Conservation (phyloP, 2,888 invertebrate species). For the Drosophila dives region DNA sequence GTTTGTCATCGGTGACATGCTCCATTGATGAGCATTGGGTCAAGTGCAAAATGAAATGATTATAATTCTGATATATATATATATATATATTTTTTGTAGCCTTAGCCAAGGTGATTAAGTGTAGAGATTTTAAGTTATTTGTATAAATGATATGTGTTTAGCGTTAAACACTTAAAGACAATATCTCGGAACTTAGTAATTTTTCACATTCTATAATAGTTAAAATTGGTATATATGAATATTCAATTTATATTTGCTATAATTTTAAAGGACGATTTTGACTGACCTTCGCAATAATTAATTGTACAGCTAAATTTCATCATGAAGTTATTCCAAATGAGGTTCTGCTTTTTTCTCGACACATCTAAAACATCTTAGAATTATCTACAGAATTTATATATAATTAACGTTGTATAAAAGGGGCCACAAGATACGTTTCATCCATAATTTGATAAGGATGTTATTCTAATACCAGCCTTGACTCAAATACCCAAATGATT, state of each 20-base stretch:
- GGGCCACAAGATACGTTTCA: not conserved
- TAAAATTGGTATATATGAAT: not conserved
- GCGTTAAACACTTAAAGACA: not conserved
- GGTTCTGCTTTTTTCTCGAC: not conserved
- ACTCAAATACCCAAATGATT: not conserved
- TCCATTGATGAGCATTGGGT: constrained; percentile 48
- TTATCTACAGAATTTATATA: not conserved
- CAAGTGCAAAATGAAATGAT: constrained; percentile 45
- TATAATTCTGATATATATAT: constrained; percentile 16
- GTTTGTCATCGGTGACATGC: constrained; percentile 30
- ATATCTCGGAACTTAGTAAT: not conserved
- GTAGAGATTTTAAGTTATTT: not conserved
- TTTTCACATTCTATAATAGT: not conserved
- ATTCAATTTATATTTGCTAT: not conserved
- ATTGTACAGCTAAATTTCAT: not conserved
- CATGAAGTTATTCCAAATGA: not conserved
- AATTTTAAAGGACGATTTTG: not conserved
- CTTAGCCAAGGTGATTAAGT: not conserved
- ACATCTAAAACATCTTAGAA: not conserved
- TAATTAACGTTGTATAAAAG: not conserved
- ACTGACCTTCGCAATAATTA: not conserved
- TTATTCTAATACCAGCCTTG: not conserved
- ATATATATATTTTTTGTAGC: not conserved
- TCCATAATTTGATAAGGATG: not conserved
- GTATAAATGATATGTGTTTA: not conserved